phyloP scores from a whole-genome alignment of 1,140 invertebrate species.

The Scaptodrosophila lebanonensis region DNA sequence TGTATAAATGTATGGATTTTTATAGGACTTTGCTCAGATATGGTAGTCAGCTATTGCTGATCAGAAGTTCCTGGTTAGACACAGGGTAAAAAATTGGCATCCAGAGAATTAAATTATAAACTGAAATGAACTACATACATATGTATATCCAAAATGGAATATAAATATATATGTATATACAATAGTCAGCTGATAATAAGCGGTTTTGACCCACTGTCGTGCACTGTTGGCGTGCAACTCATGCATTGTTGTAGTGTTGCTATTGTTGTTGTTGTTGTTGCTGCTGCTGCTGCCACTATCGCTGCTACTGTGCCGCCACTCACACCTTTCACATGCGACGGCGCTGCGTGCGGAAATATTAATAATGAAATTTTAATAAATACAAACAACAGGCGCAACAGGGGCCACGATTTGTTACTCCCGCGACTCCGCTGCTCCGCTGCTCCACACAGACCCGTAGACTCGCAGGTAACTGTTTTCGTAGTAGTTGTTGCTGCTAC shows the following conservation, averaged over 20 bases:
- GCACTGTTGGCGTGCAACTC: slow-evolving; percentile 53
- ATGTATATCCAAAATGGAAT: no score
- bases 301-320: slow-evolving; percentile 18
- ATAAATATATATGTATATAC: neutral
- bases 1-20: no score
- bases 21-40: no score
- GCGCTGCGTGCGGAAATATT: slow-evolving; percentile 53
- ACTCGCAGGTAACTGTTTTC: neutral
- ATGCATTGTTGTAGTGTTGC: slow-evolving; percentile 23
- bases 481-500: neutral
- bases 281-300: slow-evolving; percentile 27
- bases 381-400: slow-evolving; percentile 23
- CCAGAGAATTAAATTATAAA: no score
- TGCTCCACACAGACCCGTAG: slow-evolving; percentile 1
- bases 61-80: no score
- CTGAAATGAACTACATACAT: no score
- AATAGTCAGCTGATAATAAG: neutral
- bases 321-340: slow-evolving; percentile 25
- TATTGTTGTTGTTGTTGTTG: slow-evolving; percentile 20
- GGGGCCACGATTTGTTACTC: neutral
- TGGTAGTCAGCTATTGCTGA: no score
- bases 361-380: slow-evolving; percentile 65
- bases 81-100: no score
- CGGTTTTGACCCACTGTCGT: neutral
- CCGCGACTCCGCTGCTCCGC: no score